Evolutionary conservation across 2,113 vertebrate genomes (phyloP).

Genomic region (Cyanistes caeruleus): DNA sequence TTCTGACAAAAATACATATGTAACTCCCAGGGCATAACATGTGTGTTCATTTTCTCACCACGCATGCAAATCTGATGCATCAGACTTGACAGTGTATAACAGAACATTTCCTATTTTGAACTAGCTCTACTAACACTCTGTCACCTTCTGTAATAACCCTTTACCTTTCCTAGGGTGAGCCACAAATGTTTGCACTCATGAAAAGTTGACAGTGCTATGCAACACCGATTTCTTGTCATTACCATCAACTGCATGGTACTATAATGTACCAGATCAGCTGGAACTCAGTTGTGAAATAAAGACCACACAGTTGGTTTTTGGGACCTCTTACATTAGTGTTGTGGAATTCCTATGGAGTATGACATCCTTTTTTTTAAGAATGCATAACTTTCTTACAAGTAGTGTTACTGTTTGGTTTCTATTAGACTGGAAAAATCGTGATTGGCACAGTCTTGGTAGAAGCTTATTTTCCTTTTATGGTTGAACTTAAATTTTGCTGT

Average conservation of each 20-base stretch:
- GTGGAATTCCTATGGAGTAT: not conserved
- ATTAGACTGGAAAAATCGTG: not conserved
- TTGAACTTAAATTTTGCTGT: not conserved
- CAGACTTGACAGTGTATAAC: not conserved
- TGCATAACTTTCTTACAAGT: not conserved
- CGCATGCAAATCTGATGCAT: not conserved
- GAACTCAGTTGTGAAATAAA: not conserved
- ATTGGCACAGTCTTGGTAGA: not conserved
- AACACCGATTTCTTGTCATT: constrained; percentile 41
- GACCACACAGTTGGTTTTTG: not conserved
- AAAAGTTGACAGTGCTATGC: constrained; percentile 2
- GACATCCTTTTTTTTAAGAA: not conserved
- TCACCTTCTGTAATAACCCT: not conserved
- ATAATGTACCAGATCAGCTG: not conserved
- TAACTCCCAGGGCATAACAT: not conserved
- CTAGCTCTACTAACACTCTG: not conserved
- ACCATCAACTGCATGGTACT: not conserved
- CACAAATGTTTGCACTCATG: constrained; percentile 36
- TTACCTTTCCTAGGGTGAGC: constrained; percentile 25
- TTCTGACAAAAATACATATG: not conserved
- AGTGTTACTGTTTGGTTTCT: not conserved
- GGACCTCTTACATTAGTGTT: not conserved
- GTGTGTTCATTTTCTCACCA: not conserved
- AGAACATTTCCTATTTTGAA: constrained; percentile 15
- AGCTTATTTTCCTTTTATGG: not conserved